Evolutionary conservation across 2,113 vertebrate genomes (phyloP).

Genomic region (Trochalopteron elliotii): DNA sequence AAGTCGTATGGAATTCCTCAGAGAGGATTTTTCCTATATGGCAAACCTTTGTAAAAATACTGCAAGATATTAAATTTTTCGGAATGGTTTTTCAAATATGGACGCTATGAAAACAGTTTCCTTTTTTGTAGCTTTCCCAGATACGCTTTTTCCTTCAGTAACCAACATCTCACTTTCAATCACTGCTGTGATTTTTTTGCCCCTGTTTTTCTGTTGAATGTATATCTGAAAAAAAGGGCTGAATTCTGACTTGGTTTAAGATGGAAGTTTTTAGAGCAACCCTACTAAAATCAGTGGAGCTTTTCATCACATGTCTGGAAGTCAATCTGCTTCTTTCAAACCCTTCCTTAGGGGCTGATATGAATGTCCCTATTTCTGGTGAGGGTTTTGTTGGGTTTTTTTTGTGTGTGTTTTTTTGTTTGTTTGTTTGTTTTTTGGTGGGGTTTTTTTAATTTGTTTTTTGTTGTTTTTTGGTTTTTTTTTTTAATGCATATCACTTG

Average conservation of each 20-base stretch:
- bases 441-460: too few relatives aligned
- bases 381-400: accelerated
- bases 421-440: too few relatives aligned
- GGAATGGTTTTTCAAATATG: not conserved
- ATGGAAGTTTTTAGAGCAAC: not conserved
- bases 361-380: not conserved
- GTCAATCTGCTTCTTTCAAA: not conserved
- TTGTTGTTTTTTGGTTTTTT: not conserved
- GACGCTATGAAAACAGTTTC: not conserved
- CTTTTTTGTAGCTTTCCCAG: not conserved
- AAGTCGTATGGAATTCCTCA: not conserved
- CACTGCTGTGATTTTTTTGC: not conserved
- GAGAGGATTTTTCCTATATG: not conserved
- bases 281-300: not conserved
- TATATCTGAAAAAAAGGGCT: not conserved
- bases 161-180: not conserved
- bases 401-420: not conserved
- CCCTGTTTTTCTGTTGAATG: not conserved
- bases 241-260: not conserved
- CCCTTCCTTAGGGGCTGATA: not conserved
- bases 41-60: not conserved
- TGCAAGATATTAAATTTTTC: not conserved
- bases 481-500: not conserved
- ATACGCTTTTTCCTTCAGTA: not conserved
- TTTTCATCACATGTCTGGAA: not conserved